Percentiles rank a stretch among this genome's conserved stretches.
Conservation (phyloP, 53 echinoderm and acorn worm species). For the Actinopyga echinites region DNA sequence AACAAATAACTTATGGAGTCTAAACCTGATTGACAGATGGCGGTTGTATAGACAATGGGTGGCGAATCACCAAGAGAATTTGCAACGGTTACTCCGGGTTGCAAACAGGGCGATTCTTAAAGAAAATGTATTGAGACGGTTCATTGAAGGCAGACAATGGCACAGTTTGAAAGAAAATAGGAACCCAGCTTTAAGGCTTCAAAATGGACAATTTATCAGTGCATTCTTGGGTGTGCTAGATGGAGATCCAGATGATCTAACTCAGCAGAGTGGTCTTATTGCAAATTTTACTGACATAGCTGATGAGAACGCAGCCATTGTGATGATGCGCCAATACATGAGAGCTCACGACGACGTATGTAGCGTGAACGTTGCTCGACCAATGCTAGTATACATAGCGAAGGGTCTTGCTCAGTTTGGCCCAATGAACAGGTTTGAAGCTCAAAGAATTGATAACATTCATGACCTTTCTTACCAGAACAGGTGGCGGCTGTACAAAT, state of each 20-base stretch:
- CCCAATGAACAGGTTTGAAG: constrained; percentile 1
- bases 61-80: background rate
- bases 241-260: background rate
- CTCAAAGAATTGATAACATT: background rate
- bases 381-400: background rate
- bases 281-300: background rate
- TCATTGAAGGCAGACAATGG: background rate
- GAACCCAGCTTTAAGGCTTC: background rate
- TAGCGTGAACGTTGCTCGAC: background rate
- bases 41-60: constrained; percentile 70
- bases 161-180: background rate
- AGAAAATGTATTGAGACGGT: background rate
- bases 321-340: constrained; percentile 11
- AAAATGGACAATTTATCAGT: background rate
- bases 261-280: background rate
- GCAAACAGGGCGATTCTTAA: constrained; percentile 4
- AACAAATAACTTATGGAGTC: constrained; percentile 48
- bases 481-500: constrained; percentile 22
- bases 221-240: background rate
- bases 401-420: constrained; percentile 8
- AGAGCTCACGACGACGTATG: background rate
- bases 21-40: constrained; percentile 57
- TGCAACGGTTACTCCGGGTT: background rate
- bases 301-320: background rate
- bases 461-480: background rate